These are phyloP conservation scores for Psittacula echo DNA, from an alignment of 2,797 vertebrate species.

Conservation along the genomic window DNA sequence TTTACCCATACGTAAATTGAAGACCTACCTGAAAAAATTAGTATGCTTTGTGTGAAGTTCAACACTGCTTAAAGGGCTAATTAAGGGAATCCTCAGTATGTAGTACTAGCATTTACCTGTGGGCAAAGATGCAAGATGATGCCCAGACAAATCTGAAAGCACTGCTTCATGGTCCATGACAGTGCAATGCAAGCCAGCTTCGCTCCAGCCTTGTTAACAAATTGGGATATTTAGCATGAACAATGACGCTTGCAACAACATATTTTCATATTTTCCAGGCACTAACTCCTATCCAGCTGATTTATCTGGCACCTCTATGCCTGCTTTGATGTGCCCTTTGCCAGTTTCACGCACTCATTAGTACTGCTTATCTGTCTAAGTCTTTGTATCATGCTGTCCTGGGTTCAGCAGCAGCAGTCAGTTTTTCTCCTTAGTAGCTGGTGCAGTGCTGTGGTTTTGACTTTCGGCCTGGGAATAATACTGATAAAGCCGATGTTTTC, in stretches of 20 bases:
- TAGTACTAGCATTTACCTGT: not conserved
- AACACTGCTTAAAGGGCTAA: not conserved
- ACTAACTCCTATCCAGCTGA: not conserved
- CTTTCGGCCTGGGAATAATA: too few species aligned
- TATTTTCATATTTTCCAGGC: not conserved
- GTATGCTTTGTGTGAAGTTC: not conserved
- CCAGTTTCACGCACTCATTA: not conserved
- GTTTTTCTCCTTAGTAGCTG: too few species aligned
- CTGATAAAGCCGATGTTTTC: too few species aligned
- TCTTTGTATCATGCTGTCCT: too few species aligned
- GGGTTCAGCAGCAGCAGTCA: too few species aligned
- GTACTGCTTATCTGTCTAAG: not conserved
- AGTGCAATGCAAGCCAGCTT: not conserved
- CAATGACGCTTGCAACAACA: not conserved
- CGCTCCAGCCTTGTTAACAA: not conserved
- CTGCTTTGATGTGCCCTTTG: not conserved
- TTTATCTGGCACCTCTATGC: not conserved
- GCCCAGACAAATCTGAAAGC: not conserved
- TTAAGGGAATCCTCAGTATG: not conserved
- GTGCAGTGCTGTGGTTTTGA: too few species aligned
- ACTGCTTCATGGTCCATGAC: not conserved
- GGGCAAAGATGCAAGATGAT: not conserved
- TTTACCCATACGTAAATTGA: not conserved
- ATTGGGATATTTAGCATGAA: not conserved
- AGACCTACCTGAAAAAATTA: not conserved